Evolutionary conservation across 2,888 invertebrate species (phyloP), one percentile per base, ranked within the genome.

Genomic region (Torymus tubicola): DNA sequence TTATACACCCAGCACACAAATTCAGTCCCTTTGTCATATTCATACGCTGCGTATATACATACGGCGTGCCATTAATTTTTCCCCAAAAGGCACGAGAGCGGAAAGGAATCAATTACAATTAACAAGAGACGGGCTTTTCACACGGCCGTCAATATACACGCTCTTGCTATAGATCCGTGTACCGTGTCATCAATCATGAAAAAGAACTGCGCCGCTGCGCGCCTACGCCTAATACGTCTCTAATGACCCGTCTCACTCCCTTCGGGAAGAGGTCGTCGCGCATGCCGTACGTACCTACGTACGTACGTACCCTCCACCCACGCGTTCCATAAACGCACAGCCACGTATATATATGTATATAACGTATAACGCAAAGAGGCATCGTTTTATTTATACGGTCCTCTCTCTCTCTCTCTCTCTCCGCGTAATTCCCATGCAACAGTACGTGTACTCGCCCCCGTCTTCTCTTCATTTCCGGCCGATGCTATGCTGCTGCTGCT

Each of bases 161-260:
- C 16, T 31, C 21, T 12, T 12, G 24, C 16, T 58, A 13, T 24
- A 24, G 31, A 63, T 24, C 24, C 21, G 10, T 24, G 18, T 57
- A 12, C 69, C 4, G 42, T 4, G 24, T 77, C 71, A 67, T 78
- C 58, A 78, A 78, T 78, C 78, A 78, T 78, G 53, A 3, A 67
- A 61, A 61, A 24, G 69, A 69, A 69, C 60, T 42, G 24, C n/a
- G 55, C 21, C 64, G 18, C n/a, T n/a, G n/a, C n/a, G n/a, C n/a
- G 14, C 12, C 8, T 52, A 10, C 4, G 63, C 21, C 21, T 67
- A 70, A 77, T 77, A 64, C 61, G 65, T 52, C 71, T 65, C 72
- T 67, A 72, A 72, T 67, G 71, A 78, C 55, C 42, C 58, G 64
- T 60, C 58, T 50, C 14, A 31, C 11, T 61, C 21, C 18, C 55